phyloP scores from a whole-genome alignment of 2,888 invertebrate species.

The Meteorus colon region DNA sequence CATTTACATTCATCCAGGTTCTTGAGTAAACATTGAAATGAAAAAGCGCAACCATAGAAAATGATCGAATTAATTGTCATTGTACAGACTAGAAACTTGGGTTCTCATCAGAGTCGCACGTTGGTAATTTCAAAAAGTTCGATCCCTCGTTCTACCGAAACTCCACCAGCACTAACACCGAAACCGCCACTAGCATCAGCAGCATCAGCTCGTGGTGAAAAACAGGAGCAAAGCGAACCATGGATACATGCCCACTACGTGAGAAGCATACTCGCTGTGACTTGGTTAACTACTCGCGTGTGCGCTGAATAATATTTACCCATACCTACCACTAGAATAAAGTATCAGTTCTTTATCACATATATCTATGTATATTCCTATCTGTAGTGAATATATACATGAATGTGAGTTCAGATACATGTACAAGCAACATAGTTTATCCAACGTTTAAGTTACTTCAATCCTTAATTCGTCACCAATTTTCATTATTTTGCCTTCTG shows the following conservation, averaged over 20 bases:
- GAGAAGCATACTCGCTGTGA: slow-evolving; percentile 40
- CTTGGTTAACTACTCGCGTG: slow-evolving; percentile 46
- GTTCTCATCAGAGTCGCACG: not conserved
- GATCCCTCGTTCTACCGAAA: slow-evolving; percentile 27
- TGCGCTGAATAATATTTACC: slow-evolving; percentile 46
- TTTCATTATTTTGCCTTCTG: too few relatives aligned
- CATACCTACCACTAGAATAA: slow-evolving; percentile 25
- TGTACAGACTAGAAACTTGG: slow-evolving; percentile 5
- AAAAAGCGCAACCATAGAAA: not conserved
- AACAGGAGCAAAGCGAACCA: slow-evolving; percentile 43
- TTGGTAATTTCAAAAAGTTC: slow-evolving; percentile 37
- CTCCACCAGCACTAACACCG: slow-evolving; percentile 23
- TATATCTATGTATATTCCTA: not conserved
- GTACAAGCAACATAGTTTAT: not conserved
- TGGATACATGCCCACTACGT: slow-evolving; percentile 43
- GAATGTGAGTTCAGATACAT: not conserved
- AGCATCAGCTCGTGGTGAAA: slow-evolving; percentile 21
- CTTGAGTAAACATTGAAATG: not conserved
- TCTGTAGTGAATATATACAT: not conserved
- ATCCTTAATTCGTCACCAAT: too few relatives aligned
- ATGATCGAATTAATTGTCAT: not conserved
- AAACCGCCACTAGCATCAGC: too few relatives aligned
- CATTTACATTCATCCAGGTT: too few relatives aligned
- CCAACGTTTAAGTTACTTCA: too few relatives aligned
- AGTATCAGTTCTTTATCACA: slow-evolving; percentile 25